phyloP scores from a whole-genome alignment of 2,888 invertebrate genomes.

The Embidobia sp. region DNA sequence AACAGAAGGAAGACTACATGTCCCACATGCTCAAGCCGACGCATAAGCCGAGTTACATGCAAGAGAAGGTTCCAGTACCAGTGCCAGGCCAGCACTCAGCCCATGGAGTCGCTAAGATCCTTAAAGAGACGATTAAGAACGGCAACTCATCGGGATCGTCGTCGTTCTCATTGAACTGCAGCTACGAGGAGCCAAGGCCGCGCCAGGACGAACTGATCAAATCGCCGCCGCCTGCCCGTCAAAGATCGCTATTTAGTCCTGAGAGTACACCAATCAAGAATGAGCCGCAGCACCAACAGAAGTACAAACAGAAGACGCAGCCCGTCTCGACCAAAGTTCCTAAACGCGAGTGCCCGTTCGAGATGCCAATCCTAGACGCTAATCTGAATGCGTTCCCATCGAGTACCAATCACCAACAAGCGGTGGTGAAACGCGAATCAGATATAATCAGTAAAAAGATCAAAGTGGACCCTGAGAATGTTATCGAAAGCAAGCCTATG shows the following conservation, averaged over 20 bases:
- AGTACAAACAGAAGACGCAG: slow-evolving; percentile 83
- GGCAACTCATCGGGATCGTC: slow-evolving; percentile 58
- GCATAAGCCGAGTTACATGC: slow-evolving; percentile 73
- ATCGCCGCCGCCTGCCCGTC: slow-evolving; percentile 69
- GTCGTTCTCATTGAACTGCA: slow-evolving; percentile 65
- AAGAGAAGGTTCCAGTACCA: slow-evolving; percentile 58
- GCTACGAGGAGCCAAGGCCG: slow-evolving; percentile 72
- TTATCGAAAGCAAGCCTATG: not conserved
- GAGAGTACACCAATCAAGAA: slow-evolving; percentile 83
- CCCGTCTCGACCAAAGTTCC: slow-evolving; percentile 73
- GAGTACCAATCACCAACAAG: slow-evolving; percentile 6
- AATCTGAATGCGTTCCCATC: not conserved
- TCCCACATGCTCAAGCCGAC: slow-evolving; percentile 74
- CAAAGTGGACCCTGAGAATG: not conserved
- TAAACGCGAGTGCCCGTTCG: slow-evolving; percentile 65
- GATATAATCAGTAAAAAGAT: too few relatives aligned
- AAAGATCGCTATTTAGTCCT: slow-evolving; percentile 85
- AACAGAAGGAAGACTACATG: slow-evolving; percentile 73
- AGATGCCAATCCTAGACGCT: slow-evolving; percentile 15
- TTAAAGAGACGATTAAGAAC: slow-evolving; percentile 69
- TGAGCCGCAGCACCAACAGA: slow-evolving; percentile 76
- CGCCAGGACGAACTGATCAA: slow-evolving; percentile 69
- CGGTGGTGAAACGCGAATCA: not conserved
- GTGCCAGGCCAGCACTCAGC: slow-evolving; percentile 65
- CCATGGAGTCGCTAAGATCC: slow-evolving; percentile 70